These are phyloP conservation scores for Thaleichthys pacificus DNA, from an alignment of 2,797 vertebrate species.

Conservation along the genomic window DNA sequence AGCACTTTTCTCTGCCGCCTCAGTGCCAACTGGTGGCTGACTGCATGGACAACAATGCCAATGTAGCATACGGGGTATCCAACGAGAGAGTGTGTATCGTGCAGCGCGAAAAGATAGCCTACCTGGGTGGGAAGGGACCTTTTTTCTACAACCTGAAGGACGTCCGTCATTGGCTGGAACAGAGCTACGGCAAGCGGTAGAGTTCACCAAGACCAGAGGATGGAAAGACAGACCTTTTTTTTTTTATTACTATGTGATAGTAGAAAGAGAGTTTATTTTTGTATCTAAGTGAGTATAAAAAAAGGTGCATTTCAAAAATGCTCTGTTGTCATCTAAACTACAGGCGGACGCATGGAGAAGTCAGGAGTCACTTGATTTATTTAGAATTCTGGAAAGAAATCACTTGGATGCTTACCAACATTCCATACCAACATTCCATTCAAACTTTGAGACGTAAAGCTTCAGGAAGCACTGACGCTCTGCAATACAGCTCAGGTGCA, in stretches of 20 bases:
- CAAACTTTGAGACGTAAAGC: conserved; percentile 29
- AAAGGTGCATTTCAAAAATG: conserved; percentile 62
- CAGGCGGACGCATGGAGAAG: conserved; percentile 11
- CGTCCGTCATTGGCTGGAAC: conserved; percentile 89
- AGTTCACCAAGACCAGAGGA: conserved; percentile 58
- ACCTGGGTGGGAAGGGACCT: conserved; percentile 93
- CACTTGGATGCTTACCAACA: conserved; percentile 31
- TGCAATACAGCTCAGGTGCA: conserved; percentile 16
- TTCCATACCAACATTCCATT: conserved; percentile 29
- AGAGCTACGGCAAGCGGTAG: conserved; percentile 85
- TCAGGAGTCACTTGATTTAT: conserved; percentile 18
- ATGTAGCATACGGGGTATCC: conserved; percentile 92
- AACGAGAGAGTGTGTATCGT: conserved; percentile 96
- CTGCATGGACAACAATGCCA: conserved; percentile 97
- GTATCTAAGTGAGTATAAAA: conserved; percentile 48
- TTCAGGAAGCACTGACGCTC: conserved; percentile 32
- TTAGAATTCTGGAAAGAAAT: conserved; percentile 36
- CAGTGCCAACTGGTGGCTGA: conserved; percentile 94
- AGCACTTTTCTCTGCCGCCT: conserved; percentile 87
- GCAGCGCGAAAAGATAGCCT: conserved; percentile 89
- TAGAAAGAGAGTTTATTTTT: conserved; percentile 42
- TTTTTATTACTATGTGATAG: conserved; percentile 62
- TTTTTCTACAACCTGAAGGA: conserved; percentile 93
- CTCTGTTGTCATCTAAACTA: conserved; percentile 25
- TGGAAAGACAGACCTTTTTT: conserved; percentile 55